phyloP scores from a whole-genome alignment of 2,797 vertebrate species.

The Pangasius djambal region DNA sequence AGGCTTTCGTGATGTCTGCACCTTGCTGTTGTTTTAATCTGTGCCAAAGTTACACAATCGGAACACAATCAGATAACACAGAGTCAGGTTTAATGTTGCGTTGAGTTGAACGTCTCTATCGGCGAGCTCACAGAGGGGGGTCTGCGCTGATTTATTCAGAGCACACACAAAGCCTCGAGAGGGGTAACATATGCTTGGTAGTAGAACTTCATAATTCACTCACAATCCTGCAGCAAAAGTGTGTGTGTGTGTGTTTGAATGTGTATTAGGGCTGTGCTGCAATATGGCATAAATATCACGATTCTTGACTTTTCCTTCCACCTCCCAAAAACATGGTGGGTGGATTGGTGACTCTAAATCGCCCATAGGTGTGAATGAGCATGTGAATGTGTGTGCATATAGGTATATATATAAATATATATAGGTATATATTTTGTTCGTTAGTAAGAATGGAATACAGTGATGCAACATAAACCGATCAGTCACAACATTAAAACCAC shows the following conservation, averaged over 20 bases:
- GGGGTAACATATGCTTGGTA: constrained; percentile 35
- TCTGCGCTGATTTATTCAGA: constrained; percentile 46
- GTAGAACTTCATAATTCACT: constrained; percentile 49
- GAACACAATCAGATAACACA: constrained; percentile 20
- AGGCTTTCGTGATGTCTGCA: constrained; percentile 15
- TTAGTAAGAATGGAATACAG: neutral
- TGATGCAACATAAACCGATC: neutral
- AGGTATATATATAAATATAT: too few species aligned
- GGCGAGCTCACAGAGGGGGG: constrained; percentile 11
- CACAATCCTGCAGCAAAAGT: constrained; percentile 14
- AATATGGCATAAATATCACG: neutral
- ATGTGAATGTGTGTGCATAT: neutral
- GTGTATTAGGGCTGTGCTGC: neutral
- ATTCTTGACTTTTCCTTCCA: neutral
- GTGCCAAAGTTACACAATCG: constrained; percentile 4
- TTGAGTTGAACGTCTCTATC: constrained; percentile 10
- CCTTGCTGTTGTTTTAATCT: constrained; percentile 33
- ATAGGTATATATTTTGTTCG: neutral
- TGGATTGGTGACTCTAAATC: neutral
- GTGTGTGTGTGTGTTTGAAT: constrained; percentile 25
- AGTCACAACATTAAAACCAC: too few species aligned
- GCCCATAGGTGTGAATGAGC: neutral
- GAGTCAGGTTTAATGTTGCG: constrained; percentile 18
- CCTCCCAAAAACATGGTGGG: neutral
- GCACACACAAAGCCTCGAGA: constrained; percentile 40